These are phyloP conservation scores for Falco concolor DNA, from an alignment of 2,797 vertebrate genomes.

Conservation along the genomic window DNA sequence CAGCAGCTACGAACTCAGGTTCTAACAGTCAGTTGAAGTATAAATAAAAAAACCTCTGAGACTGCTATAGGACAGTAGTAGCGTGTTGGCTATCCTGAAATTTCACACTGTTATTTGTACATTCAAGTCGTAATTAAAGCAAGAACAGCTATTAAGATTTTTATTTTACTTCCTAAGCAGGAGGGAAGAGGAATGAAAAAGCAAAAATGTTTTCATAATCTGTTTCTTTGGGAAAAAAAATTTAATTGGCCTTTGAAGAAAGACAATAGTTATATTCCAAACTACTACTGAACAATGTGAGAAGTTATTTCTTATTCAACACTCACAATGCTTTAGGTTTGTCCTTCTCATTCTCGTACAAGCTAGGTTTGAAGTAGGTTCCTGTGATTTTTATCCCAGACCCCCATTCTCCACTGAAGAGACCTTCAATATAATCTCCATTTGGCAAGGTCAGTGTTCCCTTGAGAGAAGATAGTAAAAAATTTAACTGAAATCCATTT, in stretches of 20 bases:
- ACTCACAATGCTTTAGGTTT: slow-evolving; percentile 79
- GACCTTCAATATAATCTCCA: slow-evolving; percentile 92
- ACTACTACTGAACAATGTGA: not conserved
- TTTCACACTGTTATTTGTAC: not conserved
- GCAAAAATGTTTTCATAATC: not conserved
- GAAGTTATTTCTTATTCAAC: not conserved
- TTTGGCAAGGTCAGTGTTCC: slow-evolving; percentile 90
- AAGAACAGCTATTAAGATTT: not conserved
- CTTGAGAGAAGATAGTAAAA: slow-evolving; percentile 65
- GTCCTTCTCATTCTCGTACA: slow-evolving; percentile 89
- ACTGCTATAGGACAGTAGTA: not conserved
- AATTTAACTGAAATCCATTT: not conserved
- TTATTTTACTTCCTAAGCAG: not conserved
- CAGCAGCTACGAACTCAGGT: not conserved
- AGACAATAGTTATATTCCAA: not conserved
- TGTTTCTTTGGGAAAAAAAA: not conserved
- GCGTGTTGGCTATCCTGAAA: not conserved
- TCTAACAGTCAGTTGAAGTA: not conserved
- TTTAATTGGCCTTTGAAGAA: not conserved
- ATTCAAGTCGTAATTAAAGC: not conserved
- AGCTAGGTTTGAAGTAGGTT: slow-evolving; percentile 90
- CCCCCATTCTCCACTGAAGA: slow-evolving; percentile 93
- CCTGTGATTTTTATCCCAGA: slow-evolving; percentile 92
- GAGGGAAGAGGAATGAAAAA: not conserved
- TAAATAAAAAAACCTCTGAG: not conserved